A percentile compares a stretch with the other conserved stretches of the same genome.
Evolutionary conservation across 2,888 invertebrate genomes (phyloP).

Genomic region (Drosophila mulleri): DNA sequence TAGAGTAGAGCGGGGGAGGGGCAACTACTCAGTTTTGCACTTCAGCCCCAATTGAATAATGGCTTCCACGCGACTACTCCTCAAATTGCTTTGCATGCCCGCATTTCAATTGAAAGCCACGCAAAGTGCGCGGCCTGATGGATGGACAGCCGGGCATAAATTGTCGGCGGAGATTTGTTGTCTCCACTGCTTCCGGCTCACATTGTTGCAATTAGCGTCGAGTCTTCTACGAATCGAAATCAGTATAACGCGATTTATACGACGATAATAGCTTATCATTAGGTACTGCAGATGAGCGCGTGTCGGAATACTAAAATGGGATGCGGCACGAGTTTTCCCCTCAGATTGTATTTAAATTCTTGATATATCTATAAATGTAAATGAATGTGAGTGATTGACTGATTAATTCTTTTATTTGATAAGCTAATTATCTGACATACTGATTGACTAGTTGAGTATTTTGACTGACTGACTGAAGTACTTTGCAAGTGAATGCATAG

Average conservation of each 20-base stretch:
- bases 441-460: not conserved
- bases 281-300: not conserved
- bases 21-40: slow-evolving; percentile 44
- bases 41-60: slow-evolving; percentile 61
- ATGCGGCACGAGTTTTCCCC: not conserved
- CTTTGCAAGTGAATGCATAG: not conserved
- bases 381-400: not conserved
- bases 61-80: slow-evolving; percentile 29
- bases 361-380: not conserved
- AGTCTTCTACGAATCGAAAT: not conserved
- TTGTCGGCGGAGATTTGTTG: slow-evolving; percentile 54
- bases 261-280: slow-evolving; percentile 10
- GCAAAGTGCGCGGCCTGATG: slow-evolving; percentile 27
- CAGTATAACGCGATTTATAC: slow-evolving; percentile 8
- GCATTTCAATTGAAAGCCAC: slow-evolving; percentile 56
- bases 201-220: slow-evolving; percentile 29
- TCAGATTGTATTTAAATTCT: not conserved
- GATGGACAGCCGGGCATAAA: slow-evolving; percentile 56
- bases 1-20: not conserved
- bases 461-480: not conserved
- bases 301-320: not conserved
- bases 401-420: not conserved
- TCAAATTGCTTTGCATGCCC: slow-evolving; percentile 60
- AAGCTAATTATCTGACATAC: slow-evolving; percentile 2
- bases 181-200: slow-evolving; percentile 53